Percentiles rank a stretch among this genome's conserved stretches.
These are phyloP conservation scores for Micoletzkya japonica DNA, from an alignment of 2,888 invertebrate species.

Conservation along the genomic window DNA sequence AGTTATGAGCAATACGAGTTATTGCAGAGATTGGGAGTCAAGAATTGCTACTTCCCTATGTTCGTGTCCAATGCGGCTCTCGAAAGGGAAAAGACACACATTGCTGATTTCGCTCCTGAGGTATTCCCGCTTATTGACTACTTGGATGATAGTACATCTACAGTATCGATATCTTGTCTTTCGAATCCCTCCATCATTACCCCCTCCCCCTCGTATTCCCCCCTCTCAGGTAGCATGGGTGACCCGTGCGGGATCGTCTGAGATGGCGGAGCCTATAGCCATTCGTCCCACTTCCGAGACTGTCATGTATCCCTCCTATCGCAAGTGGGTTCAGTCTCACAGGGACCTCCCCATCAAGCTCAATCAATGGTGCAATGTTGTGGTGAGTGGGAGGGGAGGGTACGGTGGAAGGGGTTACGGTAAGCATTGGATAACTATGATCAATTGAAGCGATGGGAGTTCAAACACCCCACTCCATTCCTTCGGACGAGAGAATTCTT, in stretches of 20 bases:
- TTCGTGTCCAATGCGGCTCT: constrained; percentile 89
- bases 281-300: constrained; percentile 98
- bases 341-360: constrained; percentile 91
- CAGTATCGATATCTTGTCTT: not conserved
- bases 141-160: not conserved
- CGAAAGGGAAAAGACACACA: constrained; percentile 93
- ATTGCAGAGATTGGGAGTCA: constrained; percentile 78
- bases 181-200: too few species aligned
- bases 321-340: constrained; percentile 97
- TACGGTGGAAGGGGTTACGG: not conserved
- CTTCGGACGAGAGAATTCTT: constrained; percentile 94
- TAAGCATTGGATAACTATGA: not conserved
- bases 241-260: constrained; percentile 90
- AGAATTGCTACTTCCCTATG: constrained; percentile 97
- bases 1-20: not conserved
- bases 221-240: constrained; percentile 77
- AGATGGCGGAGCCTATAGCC: constrained; percentile 94
- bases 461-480: constrained; percentile 99
- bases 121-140: constrained; percentile 68
- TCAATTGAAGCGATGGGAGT: constrained; percentile 87
- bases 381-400: constrained; percentile 78
- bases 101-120: constrained; percentile 98
- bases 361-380: constrained; percentile 99
- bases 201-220: too few species aligned
- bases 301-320: constrained; percentile 97